Evolutionary conservation across 1,140 invertebrate species (phyloP), one percentile per base, ranked within the genome.

Genomic region (Palaemon carinicauda): DNA sequence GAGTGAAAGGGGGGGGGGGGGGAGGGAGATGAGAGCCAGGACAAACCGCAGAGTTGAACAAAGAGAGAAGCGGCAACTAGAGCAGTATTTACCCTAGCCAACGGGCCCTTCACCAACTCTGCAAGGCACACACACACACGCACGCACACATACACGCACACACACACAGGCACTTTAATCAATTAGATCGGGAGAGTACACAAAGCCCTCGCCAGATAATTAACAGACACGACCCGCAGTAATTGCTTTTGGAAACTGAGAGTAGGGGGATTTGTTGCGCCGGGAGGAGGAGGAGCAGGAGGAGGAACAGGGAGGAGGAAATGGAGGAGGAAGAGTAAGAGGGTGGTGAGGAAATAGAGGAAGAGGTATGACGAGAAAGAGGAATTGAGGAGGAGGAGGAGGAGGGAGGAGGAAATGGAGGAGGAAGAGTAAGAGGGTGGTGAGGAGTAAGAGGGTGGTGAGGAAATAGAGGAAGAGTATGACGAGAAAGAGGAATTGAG

Each of bases 171-270:
- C 77, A 79, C 77, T 79, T 79, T 79, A 79, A 79, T 79, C 77
- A 79, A 79, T 79, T 54, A 79, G 77, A 79, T 56, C 77, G 33
- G 77, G 12, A 79, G 77, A 79, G 77, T 79, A 79, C 77, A 79
- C 77, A 79, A 56, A 56, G 52, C 53, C 29, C 31, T 17, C 12
- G 50, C 21, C 12, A 56, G 51, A 41, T 79, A 79, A 79, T 79
- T 79, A 79, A 79, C 77, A n/a, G 19, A 33, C 77, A 79, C 52
- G 19, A 31, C 19, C 77, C 77, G 33, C 77, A 54, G 12, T 79
- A 79, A 79, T 79, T 79, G 77, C 52, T 79, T 79, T 79, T 79
- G 31, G 27, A 79, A 54, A 56, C 52, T 79, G 77, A 79, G 77
- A 79, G 52, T 27, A 29, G 15, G 19, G n/a, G 65, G 65, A 69